Evolutionary conservation across 2,888 invertebrate species (phyloP), one percentile per base, ranked within the genome.

Genomic region (Amblyteles armatorius): DNA sequence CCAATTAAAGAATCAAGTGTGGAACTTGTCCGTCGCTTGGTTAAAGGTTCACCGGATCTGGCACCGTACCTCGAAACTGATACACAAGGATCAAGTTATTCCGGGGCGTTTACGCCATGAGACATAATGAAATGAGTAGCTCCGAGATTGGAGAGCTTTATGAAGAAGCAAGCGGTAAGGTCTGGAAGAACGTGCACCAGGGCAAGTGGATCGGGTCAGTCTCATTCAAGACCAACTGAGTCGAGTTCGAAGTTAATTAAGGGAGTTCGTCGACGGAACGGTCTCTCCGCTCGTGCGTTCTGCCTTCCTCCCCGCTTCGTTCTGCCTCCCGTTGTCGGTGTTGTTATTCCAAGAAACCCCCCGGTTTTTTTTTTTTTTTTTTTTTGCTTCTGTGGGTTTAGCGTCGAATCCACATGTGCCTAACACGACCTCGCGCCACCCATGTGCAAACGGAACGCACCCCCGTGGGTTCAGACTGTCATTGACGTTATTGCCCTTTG

Each of bases 401-500:
- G 40, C 40, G 40, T 16, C 22, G 3, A n/a, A 67, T 69, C 57
- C 44, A 13, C 50, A 48, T 33, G 40, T 11, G 57, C 19, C 33
- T 19, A 19, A n/a, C 55, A 52, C 36, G 19, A 36, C 33, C 33
- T 3, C 13, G 36, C 63, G 48, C 57, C 33, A 9, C n/a, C 65
- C 16, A 63, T 36, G 60, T 68, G 60, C 57, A 16, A 48, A 13
- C 52, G 22, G 33, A 63, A 55, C 22, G 36, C 50, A 52, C 57
- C 55, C 26, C 44, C 16, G 16, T 13, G 13, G 44, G 44, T 16
- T 44, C 44, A 22, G 3, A 16, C 65, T 44, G 36, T 76, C 79
- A 88, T 86, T 86, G 85, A 87, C 76, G 16, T 86, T 88, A 86
- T 87, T 79, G 83, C 78, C 44, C 74, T 87, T 87, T 81, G 79